These are phyloP conservation scores for Hypena proboscidalis DNA, from an alignment of 2,888 invertebrate genomes.

Conservation along the genomic window DNA sequence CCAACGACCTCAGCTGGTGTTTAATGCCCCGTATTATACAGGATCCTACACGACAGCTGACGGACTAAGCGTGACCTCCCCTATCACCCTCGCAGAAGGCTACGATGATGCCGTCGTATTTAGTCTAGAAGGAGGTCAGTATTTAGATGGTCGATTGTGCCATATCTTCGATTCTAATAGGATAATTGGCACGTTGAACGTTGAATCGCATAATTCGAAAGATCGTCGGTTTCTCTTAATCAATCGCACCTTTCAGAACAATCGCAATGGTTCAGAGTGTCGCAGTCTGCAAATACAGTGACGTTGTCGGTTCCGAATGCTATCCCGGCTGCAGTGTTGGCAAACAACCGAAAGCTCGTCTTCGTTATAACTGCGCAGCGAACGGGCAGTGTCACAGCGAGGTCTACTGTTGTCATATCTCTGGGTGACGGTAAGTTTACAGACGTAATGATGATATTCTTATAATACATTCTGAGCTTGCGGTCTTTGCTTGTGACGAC, in stretches of 20 bases:
- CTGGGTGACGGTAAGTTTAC: conserved; percentile 34
- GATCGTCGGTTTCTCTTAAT: no score
- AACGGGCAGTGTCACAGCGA: conserved; percentile 23
- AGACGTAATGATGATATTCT: no score
- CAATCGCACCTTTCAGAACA: conserved; percentile 39
- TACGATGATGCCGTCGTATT: conserved; percentile 42
- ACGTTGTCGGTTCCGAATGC: conserved; percentile 18
- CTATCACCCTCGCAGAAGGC: conserved; percentile 41
- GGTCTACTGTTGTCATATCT: conserved; percentile 41
- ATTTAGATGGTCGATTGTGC: no score
- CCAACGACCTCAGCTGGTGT: conserved; percentile 15
- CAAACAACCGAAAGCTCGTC: conserved; percentile 44
- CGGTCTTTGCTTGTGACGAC: no score
- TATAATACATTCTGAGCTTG: no score
- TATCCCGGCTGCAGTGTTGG: conserved; percentile 40
- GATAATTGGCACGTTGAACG: no score
- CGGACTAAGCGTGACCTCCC: conserved; percentile 35
- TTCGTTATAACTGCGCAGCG: conserved; percentile 41
- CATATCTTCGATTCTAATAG: no score
- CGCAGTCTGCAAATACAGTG: conserved; percentile 20
- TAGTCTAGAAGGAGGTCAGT: conserved; percentile 47
- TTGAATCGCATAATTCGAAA: no score
- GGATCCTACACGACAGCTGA: conserved; percentile 38
- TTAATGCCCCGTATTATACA: conserved; percentile 42
- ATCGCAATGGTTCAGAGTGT: conserved; percentile 43